Conservation (phyloP, 2,888 invertebrate genomes). For the Neoaliturus tenellus region DNA sequence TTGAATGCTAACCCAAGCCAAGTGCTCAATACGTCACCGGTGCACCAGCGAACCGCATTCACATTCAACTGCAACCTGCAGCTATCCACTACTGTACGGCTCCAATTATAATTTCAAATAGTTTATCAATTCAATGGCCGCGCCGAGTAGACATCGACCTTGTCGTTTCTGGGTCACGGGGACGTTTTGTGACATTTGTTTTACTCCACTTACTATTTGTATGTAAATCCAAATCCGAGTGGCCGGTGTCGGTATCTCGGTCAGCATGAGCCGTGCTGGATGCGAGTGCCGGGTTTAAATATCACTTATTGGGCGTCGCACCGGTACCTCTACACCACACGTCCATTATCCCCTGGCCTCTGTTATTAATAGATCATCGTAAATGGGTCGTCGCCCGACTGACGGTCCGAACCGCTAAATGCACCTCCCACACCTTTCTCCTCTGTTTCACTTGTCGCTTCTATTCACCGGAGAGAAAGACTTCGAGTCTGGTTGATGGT, state of each 20-base stretch:
- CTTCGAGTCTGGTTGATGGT: not conserved
- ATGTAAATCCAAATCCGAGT: not conserved
- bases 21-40: too few species aligned
- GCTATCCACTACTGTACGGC: not conserved
- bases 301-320: too few species aligned
- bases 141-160: not conserved
- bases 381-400: not conserved
- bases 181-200: slow-evolving; percentile 22
- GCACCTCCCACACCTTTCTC: not conserved
- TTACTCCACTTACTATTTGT: slow-evolving; percentile 21
- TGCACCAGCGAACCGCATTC: too few species aligned
- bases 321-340: not conserved
- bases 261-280: not conserved
- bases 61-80: not conserved
- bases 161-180: not conserved
- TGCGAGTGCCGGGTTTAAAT: not conserved
- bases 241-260: not conserved
- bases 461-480: not conserved
- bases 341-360: not conserved
- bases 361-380: slow-evolving; percentile 48
- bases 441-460: not conserved
- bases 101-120: slow-evolving; percentile 4
- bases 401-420: not conserved
- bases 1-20: too few species aligned
- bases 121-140: not conserved